A percentile compares a stretch with the other conserved stretches of the same genome.
Evolutionary conservation across 2,888 invertebrate species (phyloP).

Genomic region (Callinectes sapidus): DNA sequence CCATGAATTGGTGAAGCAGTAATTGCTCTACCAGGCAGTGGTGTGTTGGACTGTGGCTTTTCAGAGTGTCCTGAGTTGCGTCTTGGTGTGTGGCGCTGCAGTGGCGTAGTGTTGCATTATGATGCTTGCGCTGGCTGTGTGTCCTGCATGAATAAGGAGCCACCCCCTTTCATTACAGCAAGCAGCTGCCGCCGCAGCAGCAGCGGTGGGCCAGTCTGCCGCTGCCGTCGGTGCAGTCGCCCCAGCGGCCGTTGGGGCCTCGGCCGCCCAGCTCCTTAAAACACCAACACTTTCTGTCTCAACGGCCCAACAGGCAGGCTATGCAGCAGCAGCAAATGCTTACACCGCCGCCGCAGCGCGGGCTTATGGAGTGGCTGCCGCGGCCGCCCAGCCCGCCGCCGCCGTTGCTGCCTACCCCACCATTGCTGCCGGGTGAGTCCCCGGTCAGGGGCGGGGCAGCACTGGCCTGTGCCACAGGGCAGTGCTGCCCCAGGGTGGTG

Average conservation of each 20-base stretch:
- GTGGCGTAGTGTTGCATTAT: conserved; percentile 70
- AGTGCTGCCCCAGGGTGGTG: not conserved
- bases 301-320: conserved; percentile 73
- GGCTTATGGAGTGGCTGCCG: conserved; percentile 75
- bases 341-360: conserved; percentile 75
- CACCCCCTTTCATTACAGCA: conserved; percentile 73
- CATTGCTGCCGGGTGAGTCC: conserved; percentile 71
- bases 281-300: conserved; percentile 73
- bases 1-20: not conserved
- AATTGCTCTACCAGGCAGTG: not conserved
- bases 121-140: conserved; percentile 70
- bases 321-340: conserved; percentile 74
- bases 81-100: conserved; percentile 63
- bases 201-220: conserved; percentile 90
- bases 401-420: conserved; percentile 70
- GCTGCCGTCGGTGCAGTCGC: conserved; percentile 85
- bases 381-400: conserved; percentile 74
- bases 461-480: not conserved
- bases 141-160: conserved; percentile 72
- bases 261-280: conserved; percentile 73
- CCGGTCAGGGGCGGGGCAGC: not conserved
- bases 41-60: conserved; percentile 63
- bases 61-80: conserved; percentile 56
- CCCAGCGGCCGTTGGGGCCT: conserved; percentile 77
- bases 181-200: conserved; percentile 78